Evolutionary conservation across 2,113 vertebrate species (phyloP).

Genomic region (Platichthys stellatus): DNA sequence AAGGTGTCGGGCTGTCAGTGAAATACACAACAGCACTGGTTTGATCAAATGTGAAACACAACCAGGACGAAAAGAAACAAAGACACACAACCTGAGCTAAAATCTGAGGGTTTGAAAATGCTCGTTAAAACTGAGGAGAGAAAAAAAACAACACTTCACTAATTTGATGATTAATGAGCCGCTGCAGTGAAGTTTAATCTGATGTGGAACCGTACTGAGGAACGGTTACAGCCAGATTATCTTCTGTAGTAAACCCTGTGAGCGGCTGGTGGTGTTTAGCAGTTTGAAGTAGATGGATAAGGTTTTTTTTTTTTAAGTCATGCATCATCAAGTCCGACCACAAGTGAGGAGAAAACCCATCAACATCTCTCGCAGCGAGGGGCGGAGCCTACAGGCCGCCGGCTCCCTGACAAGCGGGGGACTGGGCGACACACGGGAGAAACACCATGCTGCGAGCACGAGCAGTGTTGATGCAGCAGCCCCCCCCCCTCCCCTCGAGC

Average conservation of each 20-base stretch:
- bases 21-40: neutral
- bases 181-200: no score
- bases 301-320: no score
- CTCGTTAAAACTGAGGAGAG: no score
- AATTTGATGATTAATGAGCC: no score
- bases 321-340: slow-evolving; percentile 46
- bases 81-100: no score
- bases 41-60: neutral
- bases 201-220: no score
- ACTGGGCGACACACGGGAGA: slow-evolving; percentile 35
- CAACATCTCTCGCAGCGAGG: slow-evolving; percentile 1
- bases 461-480: slow-evolving; percentile 56
- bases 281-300: no score
- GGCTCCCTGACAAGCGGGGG: slow-evolving; percentile 25
- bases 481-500: slow-evolving; percentile 34
- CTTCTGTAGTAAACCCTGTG: neutral
- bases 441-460: slow-evolving; percentile 66
- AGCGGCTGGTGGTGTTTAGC: no score
- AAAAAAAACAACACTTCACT: no score
- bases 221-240: neutral
- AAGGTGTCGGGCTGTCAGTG: neutral
- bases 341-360: slow-evolving; percentile 9
- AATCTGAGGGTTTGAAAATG: no score
- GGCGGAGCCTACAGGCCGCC: slow-evolving; percentile 12
- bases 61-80: neutral